Conservation (phyloP, 2,113 vertebrate genomes). For the Xiphophorus hellerii region DNA sequence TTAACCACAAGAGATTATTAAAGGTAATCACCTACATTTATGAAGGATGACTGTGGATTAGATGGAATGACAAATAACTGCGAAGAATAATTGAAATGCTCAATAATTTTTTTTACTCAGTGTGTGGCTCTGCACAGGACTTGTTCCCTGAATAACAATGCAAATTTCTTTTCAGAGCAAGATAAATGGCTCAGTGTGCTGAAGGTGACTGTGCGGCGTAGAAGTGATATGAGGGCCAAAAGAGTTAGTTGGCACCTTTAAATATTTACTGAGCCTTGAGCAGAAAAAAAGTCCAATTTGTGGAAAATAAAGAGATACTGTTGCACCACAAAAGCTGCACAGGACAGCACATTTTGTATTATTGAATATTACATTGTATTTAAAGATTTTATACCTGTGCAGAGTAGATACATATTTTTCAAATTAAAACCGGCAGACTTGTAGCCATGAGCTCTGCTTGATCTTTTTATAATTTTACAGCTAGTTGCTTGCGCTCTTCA, state of each 20-base stretch:
- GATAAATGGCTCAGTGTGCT: constrained; percentile 62
- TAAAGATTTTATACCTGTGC: not conserved
- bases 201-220: constrained; percentile 54
- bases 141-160: constrained; percentile 13
- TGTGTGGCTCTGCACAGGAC: constrained; percentile 26
- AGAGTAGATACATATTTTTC: no score
- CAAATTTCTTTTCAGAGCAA: constrained; percentile 33
- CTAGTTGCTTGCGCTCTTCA: not conserved
- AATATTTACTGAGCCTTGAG: constrained; percentile 8
- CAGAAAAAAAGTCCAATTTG: not conserved
- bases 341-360: not conserved
- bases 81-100: constrained; percentile 60
- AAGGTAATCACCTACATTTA: constrained; percentile 22
- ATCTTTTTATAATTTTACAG: not conserved
- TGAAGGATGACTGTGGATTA: constrained; percentile 18
- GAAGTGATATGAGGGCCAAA: constrained; percentile 38
- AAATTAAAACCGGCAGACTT: not conserved
- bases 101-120: constrained; percentile 50
- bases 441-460: not conserved
- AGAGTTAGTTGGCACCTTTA: constrained; percentile 23
- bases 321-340: constrained; percentile 3
- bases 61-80: constrained; percentile 46
- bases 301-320: constrained; percentile 17
- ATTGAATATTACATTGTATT: not conserved
- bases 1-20: constrained; percentile 11